Percentiles rank a stretch among this genome's conserved stretches.
Evolutionary conservation across 2,113 vertebrate species (phyloP).

Genomic region (Tragulus kanchil): DNA sequence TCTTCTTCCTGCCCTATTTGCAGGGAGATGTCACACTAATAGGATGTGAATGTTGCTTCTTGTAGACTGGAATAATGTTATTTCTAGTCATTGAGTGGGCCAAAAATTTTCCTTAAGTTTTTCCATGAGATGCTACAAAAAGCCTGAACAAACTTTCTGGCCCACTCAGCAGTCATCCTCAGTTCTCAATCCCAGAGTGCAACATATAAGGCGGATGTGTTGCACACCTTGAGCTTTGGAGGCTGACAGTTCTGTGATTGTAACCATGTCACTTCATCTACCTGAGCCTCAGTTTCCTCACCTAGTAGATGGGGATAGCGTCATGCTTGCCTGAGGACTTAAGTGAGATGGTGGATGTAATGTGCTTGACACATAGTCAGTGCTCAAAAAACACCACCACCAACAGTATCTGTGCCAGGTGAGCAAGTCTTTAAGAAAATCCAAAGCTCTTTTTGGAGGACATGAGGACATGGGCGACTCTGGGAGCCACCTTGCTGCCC

Average conservation of each 20-base stretch:
- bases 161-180: neutral
- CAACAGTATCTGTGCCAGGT: neutral
- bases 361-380: neutral
- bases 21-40: neutral
- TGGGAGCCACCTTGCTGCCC: neutral
- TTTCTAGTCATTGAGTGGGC: neutral
- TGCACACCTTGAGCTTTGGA: neutral
- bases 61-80: constrained; percentile 22
- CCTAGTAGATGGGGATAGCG: neutral
- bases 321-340: neutral
- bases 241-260: neutral
- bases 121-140: neutral
- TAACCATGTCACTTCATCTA: neutral
- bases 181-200: neutral
- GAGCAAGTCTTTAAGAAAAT: neutral
- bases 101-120: neutral
- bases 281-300: constrained; percentile 33
- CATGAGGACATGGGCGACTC: neutral
- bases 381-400: neutral
- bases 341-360: neutral
- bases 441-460: neutral
- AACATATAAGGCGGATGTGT: neutral
- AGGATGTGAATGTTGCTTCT: neutral
- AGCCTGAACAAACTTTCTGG: neutral
- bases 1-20: neutral